Evolutionary conservation across 2,797 vertebrate species (phyloP).

Genomic region (Myotis findleyi): DNA sequence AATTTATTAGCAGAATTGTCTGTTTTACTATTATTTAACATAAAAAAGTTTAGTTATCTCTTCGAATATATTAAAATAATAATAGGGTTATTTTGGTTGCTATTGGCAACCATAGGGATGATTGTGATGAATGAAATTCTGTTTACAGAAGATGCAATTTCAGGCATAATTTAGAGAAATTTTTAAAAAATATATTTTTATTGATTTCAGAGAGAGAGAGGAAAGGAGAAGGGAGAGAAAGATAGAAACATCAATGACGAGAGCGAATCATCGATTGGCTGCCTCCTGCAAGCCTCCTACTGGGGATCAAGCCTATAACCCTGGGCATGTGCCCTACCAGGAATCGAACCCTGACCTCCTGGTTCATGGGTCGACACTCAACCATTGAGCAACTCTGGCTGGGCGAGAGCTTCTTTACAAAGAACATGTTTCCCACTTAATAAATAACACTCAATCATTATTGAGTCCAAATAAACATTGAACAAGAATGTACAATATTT

Average conservation of each 20-base stretch:
- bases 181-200: too few species aligned
- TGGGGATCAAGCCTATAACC: too few species aligned
- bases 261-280: too few species aligned
- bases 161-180: conserved; percentile 18
- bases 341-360: too few species aligned
- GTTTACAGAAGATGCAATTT: neutral
- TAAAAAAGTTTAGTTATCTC: neutral
- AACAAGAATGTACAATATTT: conserved; percentile 5
- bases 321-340: too few species aligned
- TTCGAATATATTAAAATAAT: neutral
- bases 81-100: neutral
- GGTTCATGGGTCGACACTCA: too few species aligned
- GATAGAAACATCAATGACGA: too few species aligned
- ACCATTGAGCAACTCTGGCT: too few species aligned
- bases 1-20: conserved; percentile 5
- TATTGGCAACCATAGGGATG: neutral
- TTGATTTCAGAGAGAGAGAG: too few species aligned
- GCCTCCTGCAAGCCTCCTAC: too few species aligned
- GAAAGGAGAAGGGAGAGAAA: too few species aligned
- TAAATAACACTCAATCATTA: neutral
- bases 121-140: conserved; percentile 5
- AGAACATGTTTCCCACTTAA: neutral
- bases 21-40: conserved; percentile 35
- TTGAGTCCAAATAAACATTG: neutral
- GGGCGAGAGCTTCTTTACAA: neutral